phyloP scores from a whole-genome alignment of 2,888 invertebrate genomes.

The Nemotelus nigrinus region DNA sequence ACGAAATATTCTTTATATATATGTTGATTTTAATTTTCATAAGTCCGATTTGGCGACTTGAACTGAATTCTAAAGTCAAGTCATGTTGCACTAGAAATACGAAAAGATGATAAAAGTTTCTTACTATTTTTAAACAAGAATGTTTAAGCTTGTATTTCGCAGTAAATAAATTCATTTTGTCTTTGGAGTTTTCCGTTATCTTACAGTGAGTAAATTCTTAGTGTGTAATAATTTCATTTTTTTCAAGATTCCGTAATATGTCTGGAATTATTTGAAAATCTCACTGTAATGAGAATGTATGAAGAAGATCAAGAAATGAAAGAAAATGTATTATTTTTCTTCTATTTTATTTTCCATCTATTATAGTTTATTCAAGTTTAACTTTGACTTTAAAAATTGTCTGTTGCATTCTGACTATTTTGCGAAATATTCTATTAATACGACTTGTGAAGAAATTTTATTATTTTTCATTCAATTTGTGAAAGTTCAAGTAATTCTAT shows the following conservation, averaged over 20 bases:
- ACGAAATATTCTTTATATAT: too few species aligned
- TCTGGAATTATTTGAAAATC: neutral
- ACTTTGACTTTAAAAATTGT: neutral
- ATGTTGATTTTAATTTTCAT: too few species aligned
- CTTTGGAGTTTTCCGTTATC: constrained; percentile 17
- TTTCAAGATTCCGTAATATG: neutral
- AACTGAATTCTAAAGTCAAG: too few species aligned
- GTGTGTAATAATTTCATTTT: neutral
- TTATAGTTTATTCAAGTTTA: neutral
- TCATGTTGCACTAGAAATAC: too few species aligned
- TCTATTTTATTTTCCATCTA: neutral
- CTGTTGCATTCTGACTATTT: neutral
- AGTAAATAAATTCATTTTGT: neutral
- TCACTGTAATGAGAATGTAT: neutral
- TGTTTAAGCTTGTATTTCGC: neutral
- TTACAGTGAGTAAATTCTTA: constrained; percentile 12
- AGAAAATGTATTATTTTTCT: neutral
- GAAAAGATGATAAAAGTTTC: too few species aligned
- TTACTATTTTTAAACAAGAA: too few species aligned
- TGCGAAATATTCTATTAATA: neutral
- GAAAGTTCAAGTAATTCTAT: neutral
- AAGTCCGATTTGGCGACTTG: too few species aligned
- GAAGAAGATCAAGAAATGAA: neutral
- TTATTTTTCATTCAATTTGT: too few species aligned
- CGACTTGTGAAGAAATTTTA: too few species aligned